These are phyloP conservation scores for Spicauda simplicius DNA, from an alignment of 2,888 invertebrate genomes.

Conservation along the genomic window DNA sequence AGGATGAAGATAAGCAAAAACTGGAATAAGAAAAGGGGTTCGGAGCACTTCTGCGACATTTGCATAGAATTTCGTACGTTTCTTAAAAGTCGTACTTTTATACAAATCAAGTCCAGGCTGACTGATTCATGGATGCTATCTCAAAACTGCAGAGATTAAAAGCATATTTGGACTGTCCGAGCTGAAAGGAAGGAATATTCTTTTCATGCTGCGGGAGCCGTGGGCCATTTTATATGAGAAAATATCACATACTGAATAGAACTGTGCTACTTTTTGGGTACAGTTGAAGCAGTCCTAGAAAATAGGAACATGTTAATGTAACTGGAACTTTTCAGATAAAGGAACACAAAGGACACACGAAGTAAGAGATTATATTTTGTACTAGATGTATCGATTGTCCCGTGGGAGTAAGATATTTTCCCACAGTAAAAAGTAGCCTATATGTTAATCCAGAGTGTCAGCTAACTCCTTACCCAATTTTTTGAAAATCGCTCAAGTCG, in stretches of 20 bases:
- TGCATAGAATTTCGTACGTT: no score
- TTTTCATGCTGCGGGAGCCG: not conserved
- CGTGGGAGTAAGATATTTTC: no score
- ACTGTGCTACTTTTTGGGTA: not conserved
- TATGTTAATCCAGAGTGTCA: no score
- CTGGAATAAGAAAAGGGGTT: no score
- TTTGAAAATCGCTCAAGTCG: no score
- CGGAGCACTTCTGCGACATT: no score
- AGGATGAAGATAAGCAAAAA: no score
- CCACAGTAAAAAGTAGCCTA: no score
- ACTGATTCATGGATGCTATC: not conserved
- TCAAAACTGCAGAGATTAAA: not conserved
- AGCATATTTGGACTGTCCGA: not conserved
- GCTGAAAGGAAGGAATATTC: not conserved
- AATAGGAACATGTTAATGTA: not conserved
- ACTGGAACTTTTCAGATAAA: not conserved
- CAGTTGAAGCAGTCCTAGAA: conserved; percentile 1
- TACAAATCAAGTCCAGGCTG: not conserved
- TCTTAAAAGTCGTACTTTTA: not conserved
- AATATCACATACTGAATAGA: not conserved
- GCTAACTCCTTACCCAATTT: no score
- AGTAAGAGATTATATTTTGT: no score
- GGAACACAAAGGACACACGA: no score
- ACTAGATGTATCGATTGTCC: no score
- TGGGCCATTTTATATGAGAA: not conserved